Conservation (phyloP, 2,113 vertebrate species). For the Calcarius ornatus region DNA sequence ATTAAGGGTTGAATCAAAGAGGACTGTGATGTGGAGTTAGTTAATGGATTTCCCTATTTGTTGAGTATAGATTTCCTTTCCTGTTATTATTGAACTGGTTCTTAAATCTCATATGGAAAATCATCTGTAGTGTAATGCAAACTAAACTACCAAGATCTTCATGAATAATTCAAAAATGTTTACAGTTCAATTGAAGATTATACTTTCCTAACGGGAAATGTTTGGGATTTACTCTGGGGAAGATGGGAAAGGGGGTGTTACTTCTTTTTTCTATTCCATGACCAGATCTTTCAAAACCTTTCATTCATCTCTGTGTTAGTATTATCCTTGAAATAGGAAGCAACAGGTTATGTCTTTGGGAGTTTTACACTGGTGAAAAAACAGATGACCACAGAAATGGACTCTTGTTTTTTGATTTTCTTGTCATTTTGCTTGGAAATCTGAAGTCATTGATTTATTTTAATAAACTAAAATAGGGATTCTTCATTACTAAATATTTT, state of each 20-base stretch:
- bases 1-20: background rate
- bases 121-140: background rate
- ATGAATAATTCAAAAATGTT: background rate
- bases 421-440: background rate
- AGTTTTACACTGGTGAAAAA: background rate
- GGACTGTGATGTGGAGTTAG: background rate
- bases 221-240: background rate
- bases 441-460: background rate
- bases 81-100: background rate
- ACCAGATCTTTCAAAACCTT: background rate
- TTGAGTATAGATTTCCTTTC: background rate
- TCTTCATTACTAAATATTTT: background rate
- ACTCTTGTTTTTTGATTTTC: background rate
- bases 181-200: background rate
- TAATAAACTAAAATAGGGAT: background rate
- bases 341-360: background rate
- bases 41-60: background rate
- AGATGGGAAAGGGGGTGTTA: background rate
- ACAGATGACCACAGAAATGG: background rate
- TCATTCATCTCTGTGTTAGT: background rate
- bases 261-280: background rate
- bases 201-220: background rate
- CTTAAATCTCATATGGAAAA: background rate
- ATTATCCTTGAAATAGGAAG: background rate
- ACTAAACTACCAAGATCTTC: background rate